Evolutionary conservation across 2,113 vertebrate genomes (phyloP).

Genomic region (Pelvicachromis taeniatus): DNA sequence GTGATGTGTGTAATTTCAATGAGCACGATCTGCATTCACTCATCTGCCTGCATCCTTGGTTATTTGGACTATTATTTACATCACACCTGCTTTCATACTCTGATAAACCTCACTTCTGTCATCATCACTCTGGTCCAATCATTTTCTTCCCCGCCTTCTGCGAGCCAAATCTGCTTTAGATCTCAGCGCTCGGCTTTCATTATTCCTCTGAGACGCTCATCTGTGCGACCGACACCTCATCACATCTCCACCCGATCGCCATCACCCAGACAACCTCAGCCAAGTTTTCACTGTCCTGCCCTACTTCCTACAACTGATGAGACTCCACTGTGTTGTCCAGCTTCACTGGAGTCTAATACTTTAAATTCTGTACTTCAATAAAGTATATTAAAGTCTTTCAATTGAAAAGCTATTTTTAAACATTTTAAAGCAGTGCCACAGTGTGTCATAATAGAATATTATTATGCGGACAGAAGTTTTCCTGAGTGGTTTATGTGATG

Average conservation of each 20-base stretch:
- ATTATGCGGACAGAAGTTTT: neutral
- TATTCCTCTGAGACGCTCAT: neutral
- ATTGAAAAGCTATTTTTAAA: neutral
- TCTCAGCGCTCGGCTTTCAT: neutral
- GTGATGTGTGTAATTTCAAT: neutral
- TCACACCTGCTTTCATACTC: neutral
- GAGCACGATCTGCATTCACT: neutral
- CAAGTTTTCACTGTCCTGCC: neutral
- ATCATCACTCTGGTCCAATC: neutral
- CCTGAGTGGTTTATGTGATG: neutral
- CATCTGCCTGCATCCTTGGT: neutral
- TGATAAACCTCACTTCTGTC: neutral
- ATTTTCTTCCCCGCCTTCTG: neutral
- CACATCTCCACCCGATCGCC: neutral
- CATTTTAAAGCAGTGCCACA: neutral
- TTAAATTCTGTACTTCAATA: neutral
- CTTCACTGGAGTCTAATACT: neutral
- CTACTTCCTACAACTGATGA: neutral
- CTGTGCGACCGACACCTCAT: neutral
- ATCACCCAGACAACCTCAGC: neutral
- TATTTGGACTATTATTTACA: neutral
- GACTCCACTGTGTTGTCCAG: neutral
- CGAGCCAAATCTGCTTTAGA: neutral
- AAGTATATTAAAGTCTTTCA: neutral
- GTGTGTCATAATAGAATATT: neutral